Evolutionary conservation across 2,797 vertebrate species (phyloP).

Genomic region (Enteromius thamalakanensis): DNA sequence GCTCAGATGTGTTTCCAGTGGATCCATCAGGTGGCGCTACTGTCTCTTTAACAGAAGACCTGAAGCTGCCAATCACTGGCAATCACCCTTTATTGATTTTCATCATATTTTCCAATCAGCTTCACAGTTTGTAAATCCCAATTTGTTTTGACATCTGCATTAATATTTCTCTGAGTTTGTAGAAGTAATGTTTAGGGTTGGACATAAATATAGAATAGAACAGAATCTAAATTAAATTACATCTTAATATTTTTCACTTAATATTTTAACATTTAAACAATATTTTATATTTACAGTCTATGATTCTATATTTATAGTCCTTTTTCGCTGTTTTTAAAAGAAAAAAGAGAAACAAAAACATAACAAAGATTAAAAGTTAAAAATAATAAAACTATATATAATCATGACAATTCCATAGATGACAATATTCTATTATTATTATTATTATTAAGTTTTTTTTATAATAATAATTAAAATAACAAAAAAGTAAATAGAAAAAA

Average conservation of each 20-base stretch:
- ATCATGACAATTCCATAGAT: not conserved
- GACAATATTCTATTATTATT: not conserved
- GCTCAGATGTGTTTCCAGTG: not conserved
- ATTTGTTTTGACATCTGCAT: not conserved
- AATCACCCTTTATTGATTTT: too few species aligned
- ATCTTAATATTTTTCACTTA: not conserved
- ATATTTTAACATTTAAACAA: not conserved
- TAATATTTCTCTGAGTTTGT: not conserved
- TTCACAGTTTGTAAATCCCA: not conserved
- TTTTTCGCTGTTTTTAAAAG: not conserved
- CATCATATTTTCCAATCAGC: not conserved
- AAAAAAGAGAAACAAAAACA: not conserved
- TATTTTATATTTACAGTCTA: not conserved
- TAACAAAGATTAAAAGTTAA: not conserved
- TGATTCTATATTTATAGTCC: not conserved
- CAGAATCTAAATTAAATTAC: not conserved
- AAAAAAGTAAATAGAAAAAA: not conserved
- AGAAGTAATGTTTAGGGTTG: not conserved
- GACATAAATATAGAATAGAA: not conserved
- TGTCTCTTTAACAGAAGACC: not conserved
- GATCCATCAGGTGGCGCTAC: slow-evolving; percentile 25
- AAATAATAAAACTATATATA: too few species aligned
- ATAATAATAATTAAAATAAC: not conserved
- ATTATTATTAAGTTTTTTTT: too few species aligned
- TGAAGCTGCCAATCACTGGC: not conserved